A percentile compares a stretch with the other conserved stretches of the same genome.
Evolutionary conservation across 1,140 invertebrate species (phyloP).

Genomic region (Drosophila fuyamai): DNA sequence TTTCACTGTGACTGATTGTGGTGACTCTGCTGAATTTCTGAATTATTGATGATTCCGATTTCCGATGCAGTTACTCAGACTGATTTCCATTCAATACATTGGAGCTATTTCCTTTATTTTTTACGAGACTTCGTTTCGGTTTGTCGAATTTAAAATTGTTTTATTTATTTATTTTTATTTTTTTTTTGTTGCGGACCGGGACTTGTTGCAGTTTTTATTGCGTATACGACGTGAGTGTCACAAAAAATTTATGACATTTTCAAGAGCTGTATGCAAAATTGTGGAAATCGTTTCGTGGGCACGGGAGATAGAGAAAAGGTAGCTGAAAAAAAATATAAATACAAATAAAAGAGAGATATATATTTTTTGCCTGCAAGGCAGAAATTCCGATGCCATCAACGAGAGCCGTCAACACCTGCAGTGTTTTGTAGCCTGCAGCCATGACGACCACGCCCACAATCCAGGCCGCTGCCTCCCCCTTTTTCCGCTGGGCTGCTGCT

Average conservation of each 20-base stretch:
- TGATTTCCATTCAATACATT: slow-evolving; percentile 37
- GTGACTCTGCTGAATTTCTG: slow-evolving; percentile 28
- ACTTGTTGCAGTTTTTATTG: slow-evolving; percentile 49
- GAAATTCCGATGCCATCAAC: slow-evolving; percentile 29
- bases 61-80: slow-evolving; percentile 29
- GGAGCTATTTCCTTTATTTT: slow-evolving; percentile 33
- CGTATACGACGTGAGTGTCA: slow-evolving; percentile 59
- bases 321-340: not conserved
- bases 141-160: slow-evolving; percentile 28
- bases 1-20: slow-evolving; percentile 16
- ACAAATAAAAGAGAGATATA: slow-evolving; percentile 2
- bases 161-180: slow-evolving; percentile 5
- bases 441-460: slow-evolving; percentile 51
- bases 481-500: slow-evolving; percentile 6
- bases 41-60: slow-evolving; percentile 46
- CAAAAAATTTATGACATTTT: slow-evolving; percentile 39
- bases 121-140: slow-evolving; percentile 22
- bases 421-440: slow-evolving; percentile 44
- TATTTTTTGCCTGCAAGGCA: slow-evolving; percentile 18
- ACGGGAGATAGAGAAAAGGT: slow-evolving; percentile 3
- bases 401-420: slow-evolving; percentile 56
- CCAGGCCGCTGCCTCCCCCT: not conserved
- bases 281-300: slow-evolving; percentile 11
- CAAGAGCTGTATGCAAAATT: slow-evolving; percentile 11
- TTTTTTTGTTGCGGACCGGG: not conserved